Evolutionary conservation across 2,888 invertebrate species (phyloP).

Genomic region (Epirrhoe alternata): DNA sequence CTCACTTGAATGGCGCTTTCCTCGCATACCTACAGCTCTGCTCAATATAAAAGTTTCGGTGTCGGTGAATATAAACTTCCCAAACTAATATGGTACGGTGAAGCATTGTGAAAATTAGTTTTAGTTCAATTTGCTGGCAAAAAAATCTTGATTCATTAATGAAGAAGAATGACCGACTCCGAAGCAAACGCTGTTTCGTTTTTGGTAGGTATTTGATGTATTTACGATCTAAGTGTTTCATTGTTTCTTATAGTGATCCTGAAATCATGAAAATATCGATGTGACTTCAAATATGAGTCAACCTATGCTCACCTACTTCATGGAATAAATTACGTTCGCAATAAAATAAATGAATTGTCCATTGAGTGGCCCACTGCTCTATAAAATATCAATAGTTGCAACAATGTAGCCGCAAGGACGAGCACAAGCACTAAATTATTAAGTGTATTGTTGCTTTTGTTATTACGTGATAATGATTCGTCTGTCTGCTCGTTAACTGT

Average conservation of each 20-base stretch:
- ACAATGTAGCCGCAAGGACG: conserved; percentile 65
- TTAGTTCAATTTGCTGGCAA: too few species aligned
- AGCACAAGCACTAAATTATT: conserved; percentile 62
- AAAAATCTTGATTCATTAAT: too few species aligned
- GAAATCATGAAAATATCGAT: not conserved
- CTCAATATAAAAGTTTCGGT: not conserved
- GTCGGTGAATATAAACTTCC: not conserved
- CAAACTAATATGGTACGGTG: not conserved
- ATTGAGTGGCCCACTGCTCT: conserved; percentile 59
- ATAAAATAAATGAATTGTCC: conserved; percentile 68
- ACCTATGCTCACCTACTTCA: conserved; percentile 11
- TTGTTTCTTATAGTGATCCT: not conserved
- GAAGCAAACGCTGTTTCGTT: too few species aligned
- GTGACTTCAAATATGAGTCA: not conserved
- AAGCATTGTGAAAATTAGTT: too few species aligned
- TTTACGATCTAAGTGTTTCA: not conserved
- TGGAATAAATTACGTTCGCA: conserved; percentile 54
- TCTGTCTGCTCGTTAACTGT: conserved; percentile 45
- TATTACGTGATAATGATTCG: conserved; percentile 63
- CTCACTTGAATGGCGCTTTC: conserved; percentile 18
- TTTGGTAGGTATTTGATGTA: too few species aligned
- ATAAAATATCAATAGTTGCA: conserved; percentile 66
- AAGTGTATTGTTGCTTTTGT: conserved; percentile 55
- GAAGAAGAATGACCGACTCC: too few species aligned
- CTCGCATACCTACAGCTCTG: not conserved